Conservation (phyloP, 2,888 invertebrate species). For the Chrysopilus asiliformis region DNA sequence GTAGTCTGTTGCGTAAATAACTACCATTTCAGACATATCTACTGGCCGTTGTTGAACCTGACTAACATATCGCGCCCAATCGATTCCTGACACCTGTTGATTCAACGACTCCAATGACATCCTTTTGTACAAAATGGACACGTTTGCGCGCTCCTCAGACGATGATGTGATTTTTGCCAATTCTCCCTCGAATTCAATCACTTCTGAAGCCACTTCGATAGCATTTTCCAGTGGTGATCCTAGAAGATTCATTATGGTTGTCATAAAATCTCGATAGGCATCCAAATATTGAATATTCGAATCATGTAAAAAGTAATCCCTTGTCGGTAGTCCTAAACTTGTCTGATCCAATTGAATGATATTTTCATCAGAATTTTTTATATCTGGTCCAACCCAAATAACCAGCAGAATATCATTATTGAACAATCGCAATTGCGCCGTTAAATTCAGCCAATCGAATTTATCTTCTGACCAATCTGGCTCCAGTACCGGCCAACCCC, state of each 20-base stretch:
- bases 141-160: conserved; percentile 66
- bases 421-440: conserved; percentile 60
- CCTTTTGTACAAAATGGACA: conserved; percentile 69
- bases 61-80: conserved; percentile 57
- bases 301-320: conserved; percentile 62
- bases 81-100: conserved; percentile 51
- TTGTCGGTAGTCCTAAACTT: conserved; percentile 58
- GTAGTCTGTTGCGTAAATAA: conserved; percentile 60
- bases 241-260: conserved; percentile 55
- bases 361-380: conserved; percentile 82
- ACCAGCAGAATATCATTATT: conserved; percentile 79
- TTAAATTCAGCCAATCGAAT: conserved; percentile 60
- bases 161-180: conserved; percentile 59
- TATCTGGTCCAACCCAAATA: conserved; percentile 85
- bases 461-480: conserved; percentile 47
- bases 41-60: conserved; percentile 53
- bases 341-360: conserved; percentile 87
- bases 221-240: conserved; percentile 54
- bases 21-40: conserved; percentile 49
- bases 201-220: conserved; percentile 49
- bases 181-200: conserved; percentile 67
- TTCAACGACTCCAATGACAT: conserved; percentile 60
- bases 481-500: conserved; percentile 78
- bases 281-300: conserved; percentile 52
- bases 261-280: conserved; percentile 69